These are phyloP conservation scores for Timema cristinae DNA, from an alignment of 2,888 invertebrate genomes.

Conservation along the genomic window DNA sequence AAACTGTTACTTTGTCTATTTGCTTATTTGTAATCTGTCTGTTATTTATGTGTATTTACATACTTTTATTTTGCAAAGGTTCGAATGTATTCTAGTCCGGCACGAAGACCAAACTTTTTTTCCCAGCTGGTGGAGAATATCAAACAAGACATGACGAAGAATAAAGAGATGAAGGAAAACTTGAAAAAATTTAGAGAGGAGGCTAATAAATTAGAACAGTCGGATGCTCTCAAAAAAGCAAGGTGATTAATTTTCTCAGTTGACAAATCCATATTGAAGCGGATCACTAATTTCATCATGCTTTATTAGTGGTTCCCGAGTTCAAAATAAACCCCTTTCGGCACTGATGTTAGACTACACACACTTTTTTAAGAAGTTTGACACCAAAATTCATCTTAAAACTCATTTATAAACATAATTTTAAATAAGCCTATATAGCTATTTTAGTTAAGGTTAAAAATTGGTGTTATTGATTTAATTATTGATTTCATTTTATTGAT, in stretches of 20 bases:
- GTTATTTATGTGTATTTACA: not conserved
- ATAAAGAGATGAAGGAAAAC: constrained; percentile 97
- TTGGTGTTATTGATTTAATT: too few relatives aligned
- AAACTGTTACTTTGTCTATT: not conserved
- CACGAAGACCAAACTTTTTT: constrained; percentile 68
- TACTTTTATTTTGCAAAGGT: not conserved
- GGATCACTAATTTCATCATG: not conserved
- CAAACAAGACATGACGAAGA: constrained; percentile 89
- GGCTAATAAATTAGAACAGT: constrained; percentile 94
- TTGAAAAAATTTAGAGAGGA: constrained; percentile 94
- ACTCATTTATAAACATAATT: too few relatives aligned
- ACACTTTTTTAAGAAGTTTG: too few relatives aligned
- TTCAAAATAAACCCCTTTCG: too few relatives aligned
- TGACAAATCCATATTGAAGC: constrained; percentile 22
- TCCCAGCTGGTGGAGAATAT: constrained; percentile 88
- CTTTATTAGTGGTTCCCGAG: not conserved
- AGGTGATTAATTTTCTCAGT: constrained; percentile 35
- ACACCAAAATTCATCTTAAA: too few relatives aligned
- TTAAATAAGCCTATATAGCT: too few relatives aligned
- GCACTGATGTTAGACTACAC: too few relatives aligned
- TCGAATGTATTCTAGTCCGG: constrained; percentile 26
- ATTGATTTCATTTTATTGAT: too few relatives aligned
- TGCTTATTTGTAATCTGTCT: not conserved
- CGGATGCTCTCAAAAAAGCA: constrained; percentile 93
- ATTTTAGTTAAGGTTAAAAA: too few relatives aligned